Evolutionary conservation across 2,113 vertebrate species (phyloP), one percentile per base, ranked within the genome.

Genomic region (Leiothrix lutea): DNA sequence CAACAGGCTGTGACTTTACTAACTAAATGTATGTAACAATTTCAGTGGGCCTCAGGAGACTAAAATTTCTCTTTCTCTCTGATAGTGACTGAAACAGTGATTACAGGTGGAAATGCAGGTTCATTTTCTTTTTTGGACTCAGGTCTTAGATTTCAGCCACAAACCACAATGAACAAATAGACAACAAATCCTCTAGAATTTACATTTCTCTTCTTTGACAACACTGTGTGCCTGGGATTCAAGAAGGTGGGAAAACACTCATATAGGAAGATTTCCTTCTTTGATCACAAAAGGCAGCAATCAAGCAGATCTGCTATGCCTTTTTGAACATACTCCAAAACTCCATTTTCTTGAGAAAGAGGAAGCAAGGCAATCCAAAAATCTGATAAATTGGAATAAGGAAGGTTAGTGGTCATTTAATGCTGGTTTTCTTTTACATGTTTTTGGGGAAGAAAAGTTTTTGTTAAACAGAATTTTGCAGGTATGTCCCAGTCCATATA

Each of bases 201-300:
- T 21, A 15, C 14, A 18, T 75, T 62, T 28, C 24, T 29, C 3
- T 24, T 44, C 19, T 35, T 80, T 48, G 38, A 12, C 18, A 44
- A 4, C 0, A 2, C 3, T 62, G 7, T 18, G 13, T 3, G 1
- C 12, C 9, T 8, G 24, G 19, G 11, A 54, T 69, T 67, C 20
- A 22, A 11, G 20, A 45, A 42, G 7, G 2, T 60, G 7, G 4
- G 11, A 62, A 28, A 72, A 40, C 11, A 23, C 5, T 71, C 12
- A 33, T 4, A 13, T 12, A 38, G 26, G 25, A 87, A 57, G 35
- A 54, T 23, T 33, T 84, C 19, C 6, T 50, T 66, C 22, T 71
- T 53, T 45, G 21, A 75, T 61, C 10, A 24, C 8, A n/a, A 57
- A 72, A 69, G 5, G 2, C 11, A 42, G 5, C 13, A 42, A 60